Evolutionary conservation across 2,888 invertebrate species (phyloP).

Genomic region (Macaria liturata): DNA sequence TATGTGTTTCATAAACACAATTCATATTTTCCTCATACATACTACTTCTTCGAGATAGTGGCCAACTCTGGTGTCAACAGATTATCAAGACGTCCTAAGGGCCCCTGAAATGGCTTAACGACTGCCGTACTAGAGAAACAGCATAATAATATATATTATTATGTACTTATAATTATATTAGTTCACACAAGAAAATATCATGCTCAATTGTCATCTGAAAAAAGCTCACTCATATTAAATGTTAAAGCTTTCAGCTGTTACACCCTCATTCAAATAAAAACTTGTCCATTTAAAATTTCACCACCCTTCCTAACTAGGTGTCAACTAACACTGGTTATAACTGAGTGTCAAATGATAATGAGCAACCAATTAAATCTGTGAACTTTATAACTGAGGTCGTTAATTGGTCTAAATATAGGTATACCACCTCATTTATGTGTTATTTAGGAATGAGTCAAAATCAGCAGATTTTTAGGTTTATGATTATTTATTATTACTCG

Average conservation of each 20-base stretch:
- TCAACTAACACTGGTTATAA: constrained; percentile 27
- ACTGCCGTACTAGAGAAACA: too few relatives aligned
- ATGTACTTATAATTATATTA: too few relatives aligned
- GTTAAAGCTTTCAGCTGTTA: neutral
- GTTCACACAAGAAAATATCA: too few relatives aligned
- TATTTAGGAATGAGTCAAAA: neutral
- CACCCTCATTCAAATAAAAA: neutral
- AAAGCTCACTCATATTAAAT: neutral
- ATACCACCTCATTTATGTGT: constrained; percentile 22
- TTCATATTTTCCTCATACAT: too few relatives aligned
- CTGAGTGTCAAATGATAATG: constrained; percentile 18
- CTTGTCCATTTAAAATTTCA: neutral
- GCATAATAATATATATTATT: too few relatives aligned
- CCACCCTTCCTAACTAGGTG: constrained; percentile 28
- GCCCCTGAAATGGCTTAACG: too few relatives aligned
- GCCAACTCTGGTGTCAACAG: too few relatives aligned
- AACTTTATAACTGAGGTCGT: constrained; percentile 19
- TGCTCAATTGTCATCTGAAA: neutral
- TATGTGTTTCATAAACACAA: too few relatives aligned
- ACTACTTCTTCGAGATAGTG: too few relatives aligned
- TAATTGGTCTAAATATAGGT: constrained; percentile 22
- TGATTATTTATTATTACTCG: too few relatives aligned
- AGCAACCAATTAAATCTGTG: constrained; percentile 22
- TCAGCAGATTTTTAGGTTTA: too few relatives aligned
- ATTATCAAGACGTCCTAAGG: too few relatives aligned